Percentiles rank a stretch among this genome's conserved stretches.
Conservation (phyloP, 2,797 vertebrate genomes). For the Channa striata region DNA sequence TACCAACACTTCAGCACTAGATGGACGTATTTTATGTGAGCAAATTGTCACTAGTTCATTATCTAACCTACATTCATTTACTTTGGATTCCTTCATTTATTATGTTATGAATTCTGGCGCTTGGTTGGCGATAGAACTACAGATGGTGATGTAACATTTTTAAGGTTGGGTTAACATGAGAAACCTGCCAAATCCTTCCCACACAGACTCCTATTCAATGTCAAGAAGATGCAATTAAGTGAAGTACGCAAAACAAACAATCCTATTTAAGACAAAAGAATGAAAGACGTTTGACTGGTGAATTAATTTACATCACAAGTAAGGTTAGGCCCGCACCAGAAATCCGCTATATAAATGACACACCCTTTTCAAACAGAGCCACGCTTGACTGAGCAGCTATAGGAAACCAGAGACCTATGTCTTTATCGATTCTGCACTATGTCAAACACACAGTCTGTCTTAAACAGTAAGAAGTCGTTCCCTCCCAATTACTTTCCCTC, state of each 20-base stretch:
- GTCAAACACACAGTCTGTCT: not conserved
- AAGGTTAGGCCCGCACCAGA: not conserved
- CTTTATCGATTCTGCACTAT: constrained; percentile 21
- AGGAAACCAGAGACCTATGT: constrained; percentile 1
- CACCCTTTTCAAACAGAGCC: not conserved
- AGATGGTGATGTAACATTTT: not conserved
- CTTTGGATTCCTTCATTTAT: too few relatives aligned
- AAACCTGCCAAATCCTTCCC: not conserved
- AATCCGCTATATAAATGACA: not conserved
- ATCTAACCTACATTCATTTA: too few relatives aligned
- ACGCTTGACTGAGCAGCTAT: not conserved
- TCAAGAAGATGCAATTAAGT: not conserved
- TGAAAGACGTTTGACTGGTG: not conserved
- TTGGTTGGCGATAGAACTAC: too few relatives aligned
- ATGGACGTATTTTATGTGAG: not conserved
- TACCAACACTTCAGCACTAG: not conserved
- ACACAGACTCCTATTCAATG: not conserved
- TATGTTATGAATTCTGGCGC: too few relatives aligned
- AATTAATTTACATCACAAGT: not conserved
- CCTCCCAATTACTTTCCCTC: not conserved
- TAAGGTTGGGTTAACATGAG: not conserved
- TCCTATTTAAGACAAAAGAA: not conserved
- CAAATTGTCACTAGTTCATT: too few relatives aligned
- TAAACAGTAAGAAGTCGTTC: not conserved
- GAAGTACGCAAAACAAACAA: not conserved